phyloP scores from a whole-genome alignment of 2,888 invertebrate genomes.

The Siphlonurus alternatus region DNA sequence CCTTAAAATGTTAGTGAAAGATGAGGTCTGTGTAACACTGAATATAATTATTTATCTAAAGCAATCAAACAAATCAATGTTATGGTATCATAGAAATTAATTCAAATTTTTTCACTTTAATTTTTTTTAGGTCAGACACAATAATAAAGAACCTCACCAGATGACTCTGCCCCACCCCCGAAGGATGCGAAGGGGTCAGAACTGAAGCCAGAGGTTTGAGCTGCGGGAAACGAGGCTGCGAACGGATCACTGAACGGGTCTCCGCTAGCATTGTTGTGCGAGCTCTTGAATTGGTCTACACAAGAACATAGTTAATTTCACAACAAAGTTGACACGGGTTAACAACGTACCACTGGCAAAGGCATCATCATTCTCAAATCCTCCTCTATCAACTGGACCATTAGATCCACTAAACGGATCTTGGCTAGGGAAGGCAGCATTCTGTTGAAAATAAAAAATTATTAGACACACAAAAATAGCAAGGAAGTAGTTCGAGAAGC shows the following conservation, averaged over 20 bases:
- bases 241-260: slow-evolving; percentile 38
- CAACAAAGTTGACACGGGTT: background rate
- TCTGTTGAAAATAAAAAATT: background rate
- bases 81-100: too few relatives aligned
- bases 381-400: slow-evolving; percentile 22
- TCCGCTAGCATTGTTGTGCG: slow-evolving; percentile 17
- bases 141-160: too few relatives aligned
- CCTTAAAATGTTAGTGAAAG: too few relatives aligned
- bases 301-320: slow-evolving; percentile 13
- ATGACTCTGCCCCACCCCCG: background rate
- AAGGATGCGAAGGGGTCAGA: slow-evolving; percentile 6
- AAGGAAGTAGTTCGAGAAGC: too few relatives aligned
- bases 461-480: too few relatives aligned
- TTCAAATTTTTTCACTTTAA: too few relatives aligned
- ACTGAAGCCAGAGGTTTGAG: slow-evolving; percentile 18
- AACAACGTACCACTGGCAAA: slow-evolving; percentile 28
- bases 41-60: too few relatives aligned
- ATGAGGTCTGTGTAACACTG: too few relatives aligned
- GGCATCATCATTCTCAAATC: slow-evolving; percentile 31
- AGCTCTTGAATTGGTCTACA: slow-evolving; percentile 27
- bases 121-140: too few relatives aligned
- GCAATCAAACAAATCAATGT: too few relatives aligned
- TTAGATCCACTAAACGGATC: slow-evolving; percentile 31
- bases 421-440: slow-evolving; percentile 15
- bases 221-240: slow-evolving; percentile 28